Evolutionary conservation across 2,888 invertebrate species (phyloP).

Genomic region (Volucella inanis): DNA sequence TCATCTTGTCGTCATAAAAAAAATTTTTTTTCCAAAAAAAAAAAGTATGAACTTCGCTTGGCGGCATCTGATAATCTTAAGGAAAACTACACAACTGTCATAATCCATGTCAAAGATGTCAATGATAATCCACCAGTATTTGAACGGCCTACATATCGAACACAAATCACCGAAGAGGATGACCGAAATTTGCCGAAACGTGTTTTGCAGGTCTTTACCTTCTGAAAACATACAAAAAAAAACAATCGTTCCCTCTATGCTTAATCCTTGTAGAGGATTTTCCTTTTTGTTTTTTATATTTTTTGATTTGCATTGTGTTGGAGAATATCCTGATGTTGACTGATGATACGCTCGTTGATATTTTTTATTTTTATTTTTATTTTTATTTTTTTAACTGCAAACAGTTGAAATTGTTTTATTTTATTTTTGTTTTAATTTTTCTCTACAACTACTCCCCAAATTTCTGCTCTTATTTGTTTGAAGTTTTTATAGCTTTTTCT

Average conservation of each 20-base stretch:
- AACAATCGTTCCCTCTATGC: not conserved
- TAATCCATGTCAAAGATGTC: slow-evolving; percentile 98
- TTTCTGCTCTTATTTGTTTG: not conserved
- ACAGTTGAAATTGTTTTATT: slow-evolving; percentile 13
- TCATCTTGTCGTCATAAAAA: slow-evolving; percentile 18
- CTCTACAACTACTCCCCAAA: not conserved
- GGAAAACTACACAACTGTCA: slow-evolving; percentile 98
- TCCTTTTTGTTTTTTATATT: slow-evolving; percentile 10
- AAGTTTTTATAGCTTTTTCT: not conserved
- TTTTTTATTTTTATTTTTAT: no score
- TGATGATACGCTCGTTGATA: slow-evolving; percentile 54
- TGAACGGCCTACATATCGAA: slow-evolving; percentile 96
- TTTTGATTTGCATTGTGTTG: slow-evolving; percentile 44
- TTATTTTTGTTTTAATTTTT: slow-evolving; percentile 2
- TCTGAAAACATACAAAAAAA: slow-evolving; percentile 19
- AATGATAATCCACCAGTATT: slow-evolving; percentile 99
- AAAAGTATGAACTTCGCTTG: slow-evolving; percentile 95
- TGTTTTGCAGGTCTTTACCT: slow-evolving; percentile 90
- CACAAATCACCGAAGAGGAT: slow-evolving; percentile 97
- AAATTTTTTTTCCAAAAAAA: not conserved
- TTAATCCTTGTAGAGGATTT: slow-evolving; percentile 63
- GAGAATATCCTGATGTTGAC: slow-evolving; percentile 60
- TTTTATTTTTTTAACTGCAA: slow-evolving; percentile 31
- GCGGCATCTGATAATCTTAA: slow-evolving; percentile 98
- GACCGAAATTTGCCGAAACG: slow-evolving; percentile 96